Evolutionary conservation across 2,888 invertebrate species (phyloP).

Genomic region (Pegoplata infirma): DNA sequence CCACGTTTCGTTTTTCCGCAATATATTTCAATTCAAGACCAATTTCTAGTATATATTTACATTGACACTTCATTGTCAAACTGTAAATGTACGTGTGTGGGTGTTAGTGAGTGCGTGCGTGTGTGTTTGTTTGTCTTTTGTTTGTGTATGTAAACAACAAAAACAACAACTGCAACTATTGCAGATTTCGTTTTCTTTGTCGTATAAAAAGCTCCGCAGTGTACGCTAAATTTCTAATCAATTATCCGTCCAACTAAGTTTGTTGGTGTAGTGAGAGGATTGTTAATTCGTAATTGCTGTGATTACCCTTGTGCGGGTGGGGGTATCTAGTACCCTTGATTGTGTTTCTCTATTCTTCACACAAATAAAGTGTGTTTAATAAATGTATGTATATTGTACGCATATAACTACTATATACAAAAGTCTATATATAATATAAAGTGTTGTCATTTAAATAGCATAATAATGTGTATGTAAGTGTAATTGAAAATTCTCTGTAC

Average conservation of each 20-base stretch:
- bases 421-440: neutral
- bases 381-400: no score
- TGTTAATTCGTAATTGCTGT: neutral
- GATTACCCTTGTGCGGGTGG: neutral
- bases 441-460: neutral
- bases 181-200: neutral
- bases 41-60: slow-evolving; percentile 12
- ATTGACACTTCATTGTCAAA: neutral
- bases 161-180: slow-evolving; percentile 4
- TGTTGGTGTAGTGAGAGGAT: neutral
- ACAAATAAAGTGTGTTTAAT: neutral
- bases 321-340: no score
- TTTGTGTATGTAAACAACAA: slow-evolving; percentile 6
- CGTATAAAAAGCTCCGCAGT: neutral
- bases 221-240: neutral
- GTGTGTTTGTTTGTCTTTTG: neutral
- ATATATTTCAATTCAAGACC: slow-evolving; percentile 1
- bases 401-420: no score
- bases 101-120: neutral
- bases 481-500: neutral
- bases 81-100: neutral
- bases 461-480: no score
- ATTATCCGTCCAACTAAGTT: neutral
- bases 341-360: no score
- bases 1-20: neutral